phyloP scores from a whole-genome alignment of 1,140 invertebrate species.

The Oedothorax gibbosus region DNA sequence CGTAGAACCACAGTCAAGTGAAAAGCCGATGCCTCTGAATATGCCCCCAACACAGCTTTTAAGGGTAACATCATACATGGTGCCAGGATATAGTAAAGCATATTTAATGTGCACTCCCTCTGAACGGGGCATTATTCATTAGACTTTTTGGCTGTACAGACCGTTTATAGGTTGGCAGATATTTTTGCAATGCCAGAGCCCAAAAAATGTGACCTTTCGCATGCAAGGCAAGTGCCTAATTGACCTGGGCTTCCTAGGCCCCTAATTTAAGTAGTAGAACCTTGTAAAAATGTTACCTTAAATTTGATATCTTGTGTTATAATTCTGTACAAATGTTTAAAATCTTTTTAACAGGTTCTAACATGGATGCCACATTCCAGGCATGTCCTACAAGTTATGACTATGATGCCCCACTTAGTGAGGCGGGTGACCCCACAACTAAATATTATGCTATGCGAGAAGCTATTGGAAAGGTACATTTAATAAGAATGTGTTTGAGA shows the following conservation, averaged over 20 bases:
- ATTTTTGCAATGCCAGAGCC: too few species aligned
- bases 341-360: slow-evolving; percentile 22
- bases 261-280: neutral
- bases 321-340: neutral
- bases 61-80: too few species aligned
- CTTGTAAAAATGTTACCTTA: neutral
- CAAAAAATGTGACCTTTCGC: too few species aligned
- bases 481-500: neutral
- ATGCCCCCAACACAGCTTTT: too few species aligned
- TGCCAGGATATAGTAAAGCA: too few species aligned
- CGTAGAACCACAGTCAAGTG: too few species aligned
- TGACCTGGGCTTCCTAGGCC: neutral
- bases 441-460: slow-evolving; percentile 84
- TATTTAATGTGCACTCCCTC: too few species aligned
- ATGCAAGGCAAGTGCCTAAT: too few species aligned
- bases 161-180: too few species aligned
- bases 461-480: slow-evolving; percentile 74
- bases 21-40: too few species aligned
- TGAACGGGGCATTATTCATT: too few species aligned
- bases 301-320: neutral
- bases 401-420: slow-evolving; percentile 85
- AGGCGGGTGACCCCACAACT: slow-evolving; percentile 84
- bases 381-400: slow-evolving; percentile 86
- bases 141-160: too few species aligned
- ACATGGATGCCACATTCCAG: slow-evolving; percentile 62